Conservation (phyloP, 2,113 vertebrate species). For the Ameiurus melas region DNA sequence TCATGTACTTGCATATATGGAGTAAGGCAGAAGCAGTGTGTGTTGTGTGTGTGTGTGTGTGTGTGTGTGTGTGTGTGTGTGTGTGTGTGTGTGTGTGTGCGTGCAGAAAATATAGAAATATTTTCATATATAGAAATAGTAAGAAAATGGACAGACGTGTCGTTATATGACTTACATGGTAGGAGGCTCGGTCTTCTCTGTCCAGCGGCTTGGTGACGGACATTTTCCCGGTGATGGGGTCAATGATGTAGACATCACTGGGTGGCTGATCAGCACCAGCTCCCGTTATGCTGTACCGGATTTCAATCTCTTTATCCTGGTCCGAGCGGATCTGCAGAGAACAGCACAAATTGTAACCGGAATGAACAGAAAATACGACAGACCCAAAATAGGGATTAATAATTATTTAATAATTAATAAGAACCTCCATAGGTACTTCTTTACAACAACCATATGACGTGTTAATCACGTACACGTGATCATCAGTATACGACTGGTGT, state of each 20-base stretch:
- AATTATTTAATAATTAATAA: neutral
- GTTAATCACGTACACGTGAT: neutral
- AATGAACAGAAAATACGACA: neutral
- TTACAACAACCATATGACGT: neutral
- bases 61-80: neutral
- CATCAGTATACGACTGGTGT: neutral
- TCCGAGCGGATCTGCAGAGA: conserved; percentile 90
- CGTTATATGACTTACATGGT: conserved; percentile 80
- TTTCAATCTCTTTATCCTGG: conserved; percentile 92
- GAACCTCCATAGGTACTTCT: neutral
- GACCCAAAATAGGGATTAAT: too few relatives aligned
- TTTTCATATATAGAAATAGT: too few relatives aligned
- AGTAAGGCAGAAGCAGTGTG: neutral
- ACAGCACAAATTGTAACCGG: neutral
- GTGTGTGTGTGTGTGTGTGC: neutral
- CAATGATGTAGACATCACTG: conserved; percentile 94
- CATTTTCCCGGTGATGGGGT: conserved; percentile 94
- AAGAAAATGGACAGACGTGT: neutral
- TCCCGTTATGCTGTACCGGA: conserved; percentile 97
- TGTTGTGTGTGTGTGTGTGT: too few relatives aligned
- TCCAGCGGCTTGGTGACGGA: conserved; percentile 95
- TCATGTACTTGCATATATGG: neutral
- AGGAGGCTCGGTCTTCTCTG: conserved; percentile 92
- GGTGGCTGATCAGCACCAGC: conserved; percentile 94
- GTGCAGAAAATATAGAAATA: too few relatives aligned